Percentiles rank a stretch among this genome's conserved stretches.
These are phyloP conservation scores for Chromis chromis DNA, from an alignment of 2,797 vertebrate genomes.

Conservation along the genomic window DNA sequence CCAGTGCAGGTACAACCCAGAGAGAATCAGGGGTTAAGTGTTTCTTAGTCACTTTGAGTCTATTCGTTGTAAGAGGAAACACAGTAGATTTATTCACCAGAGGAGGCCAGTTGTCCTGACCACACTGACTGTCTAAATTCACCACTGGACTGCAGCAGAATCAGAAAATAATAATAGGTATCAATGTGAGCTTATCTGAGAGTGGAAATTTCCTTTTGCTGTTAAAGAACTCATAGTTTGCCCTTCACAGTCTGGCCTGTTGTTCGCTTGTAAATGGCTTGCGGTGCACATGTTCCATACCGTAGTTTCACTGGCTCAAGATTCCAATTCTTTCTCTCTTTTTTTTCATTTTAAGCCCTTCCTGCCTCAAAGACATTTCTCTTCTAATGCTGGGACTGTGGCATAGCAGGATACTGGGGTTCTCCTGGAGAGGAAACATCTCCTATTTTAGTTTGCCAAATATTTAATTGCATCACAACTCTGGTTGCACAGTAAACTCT, in stretches of 20 bases:
- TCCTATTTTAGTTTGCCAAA: constrained; percentile 58
- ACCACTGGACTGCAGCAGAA: not conserved
- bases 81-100: constrained; percentile 1
- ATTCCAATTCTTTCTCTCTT: not conserved
- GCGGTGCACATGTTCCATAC: constrained; percentile 39
- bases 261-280: constrained; percentile 36
- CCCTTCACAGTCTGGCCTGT: constrained; percentile 10
- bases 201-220: constrained; percentile 30
- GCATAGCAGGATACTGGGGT: constrained; percentile 44
- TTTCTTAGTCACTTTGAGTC: not conserved
- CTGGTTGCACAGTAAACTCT: constrained; percentile 44
- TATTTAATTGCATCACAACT: constrained; percentile 69
- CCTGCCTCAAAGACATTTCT: constrained; percentile 16
- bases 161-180: constrained; percentile 36
- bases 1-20: not conserved
- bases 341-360: constrained; percentile 35
- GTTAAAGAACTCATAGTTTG: constrained; percentile 12
- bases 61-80: not conserved
- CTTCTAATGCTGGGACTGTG: not conserved
- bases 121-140: constrained; percentile 10
- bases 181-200: constrained; percentile 28
- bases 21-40: not conserved
- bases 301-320: constrained; percentile 25
- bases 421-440: constrained; percentile 51
- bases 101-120: constrained; percentile 22